Evolutionary conservation across 2,797 vertebrate genomes (phyloP).

Genomic region (Valencia hispanica): DNA sequence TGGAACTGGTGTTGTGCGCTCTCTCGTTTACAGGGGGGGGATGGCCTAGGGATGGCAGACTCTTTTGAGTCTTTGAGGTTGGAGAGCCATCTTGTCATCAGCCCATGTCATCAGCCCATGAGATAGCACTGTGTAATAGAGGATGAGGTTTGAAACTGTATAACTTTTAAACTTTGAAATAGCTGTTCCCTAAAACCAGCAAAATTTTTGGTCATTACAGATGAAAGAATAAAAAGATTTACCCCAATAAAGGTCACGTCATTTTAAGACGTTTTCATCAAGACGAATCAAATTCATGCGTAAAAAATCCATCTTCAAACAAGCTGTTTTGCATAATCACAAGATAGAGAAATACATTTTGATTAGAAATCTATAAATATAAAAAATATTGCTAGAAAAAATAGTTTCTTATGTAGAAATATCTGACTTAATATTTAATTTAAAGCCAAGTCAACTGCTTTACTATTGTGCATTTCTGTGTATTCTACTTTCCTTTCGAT

Average conservation of each 20-base stretch:
- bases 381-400: neutral
- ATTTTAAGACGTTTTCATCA: constrained; percentile 47
- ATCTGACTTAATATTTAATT: constrained; percentile 24
- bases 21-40: too few relatives aligned
- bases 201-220: neutral
- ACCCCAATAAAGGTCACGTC: constrained; percentile 35
- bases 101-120: neutral
- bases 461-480: constrained; percentile 22
- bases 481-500: constrained; percentile 24
- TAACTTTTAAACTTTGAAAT: neutral
- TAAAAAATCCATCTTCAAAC: constrained; percentile 27
- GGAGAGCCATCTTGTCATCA: neutral
- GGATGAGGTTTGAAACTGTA: neutral
- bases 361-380: neutral
- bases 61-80: neutral
- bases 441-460: constrained; percentile 30
- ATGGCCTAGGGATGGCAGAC: too few relatives aligned
- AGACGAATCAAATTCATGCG: constrained; percentile 55
- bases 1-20: too few relatives aligned
- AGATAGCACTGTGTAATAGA: neutral
- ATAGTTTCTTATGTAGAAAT: constrained; percentile 11
- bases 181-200: neutral
- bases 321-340: constrained; percentile 18
- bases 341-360: neutral
- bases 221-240: constrained; percentile 38